Evolutionary conservation across 2,797 vertebrate species (phyloP), one percentile per base, ranked within the genome.

Genomic region (Falco cherrug): DNA sequence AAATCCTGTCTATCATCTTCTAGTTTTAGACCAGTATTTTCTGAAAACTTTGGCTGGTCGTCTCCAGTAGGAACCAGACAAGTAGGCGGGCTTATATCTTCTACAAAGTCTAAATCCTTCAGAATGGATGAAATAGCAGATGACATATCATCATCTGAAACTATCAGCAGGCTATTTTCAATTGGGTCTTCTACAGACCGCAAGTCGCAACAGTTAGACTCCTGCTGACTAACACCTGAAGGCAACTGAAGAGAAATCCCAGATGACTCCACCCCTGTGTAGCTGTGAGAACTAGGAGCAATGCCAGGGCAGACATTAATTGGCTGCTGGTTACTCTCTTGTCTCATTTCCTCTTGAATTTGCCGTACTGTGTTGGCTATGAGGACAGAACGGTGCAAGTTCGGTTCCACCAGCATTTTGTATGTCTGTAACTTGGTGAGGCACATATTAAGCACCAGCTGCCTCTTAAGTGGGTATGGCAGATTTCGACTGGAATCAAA

Each of bases 311-410:
- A 97, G 65, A 97, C 73, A 3, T 45, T 95, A 57, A 96, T 7
- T 22, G 95, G 90, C 91, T 97, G 97, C 91, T 95, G 97, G 63
- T 19, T 92, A 17, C 97, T 96, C 77, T 99, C 98, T 13, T 98
- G 97, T 15, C 93, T 98, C 96, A 99, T 99, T 83, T 99, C 99
- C 89, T 98, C 98, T 95, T 99, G 99, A 57, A 99, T 98, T 95
- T 99, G 98, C 94, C 98, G 94, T 33, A 99, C 98, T 9, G 98
- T 99, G 98, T 99, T 99, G 97, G 98, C 97, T 91, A 99, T 98
- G 89, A 99, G 98, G 79, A 99, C 99, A 3, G 99, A 99, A 90
- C 98, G 98, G 33, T 98, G 98, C 85, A 99, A 97, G 97, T 99
- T 98, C n/a, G 98, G 98, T 97, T 99, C 98, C 97, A 98, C 95